Percentiles rank a stretch among this genome's conserved stretches.
These are phyloP conservation scores for Drosophila koepferae DNA, from an alignment of 2,888 invertebrate species.

Conservation along the genomic window DNA sequence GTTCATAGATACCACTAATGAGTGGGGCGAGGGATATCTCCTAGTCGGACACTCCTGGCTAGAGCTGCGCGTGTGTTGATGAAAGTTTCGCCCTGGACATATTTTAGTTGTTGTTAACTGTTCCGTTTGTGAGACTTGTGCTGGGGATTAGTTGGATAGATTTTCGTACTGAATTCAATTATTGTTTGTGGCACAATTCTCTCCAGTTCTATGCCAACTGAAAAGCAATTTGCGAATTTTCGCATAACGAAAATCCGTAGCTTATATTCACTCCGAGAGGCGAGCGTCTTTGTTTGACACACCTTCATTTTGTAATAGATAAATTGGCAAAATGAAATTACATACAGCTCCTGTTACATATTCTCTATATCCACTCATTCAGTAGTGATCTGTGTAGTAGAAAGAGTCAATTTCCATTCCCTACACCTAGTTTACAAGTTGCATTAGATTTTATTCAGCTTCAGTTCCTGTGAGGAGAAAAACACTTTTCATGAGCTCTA, in stretches of 20 bases:
- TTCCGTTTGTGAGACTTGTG: conserved; percentile 35
- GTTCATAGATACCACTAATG: no score
- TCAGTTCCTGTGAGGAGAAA: background rate
- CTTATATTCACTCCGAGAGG: conserved; percentile 28
- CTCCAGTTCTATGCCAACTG: conserved; percentile 24
- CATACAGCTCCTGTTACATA: background rate
- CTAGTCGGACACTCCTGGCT: background rate
- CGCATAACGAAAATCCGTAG: conserved; percentile 13
- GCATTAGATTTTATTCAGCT: background rate
- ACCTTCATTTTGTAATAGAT: background rate
- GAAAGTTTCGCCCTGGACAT: conserved; percentile 38
- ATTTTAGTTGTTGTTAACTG: conserved; percentile 33
- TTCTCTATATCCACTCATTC: background rate
- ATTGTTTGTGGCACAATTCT: conserved; percentile 41
- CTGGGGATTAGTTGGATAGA: conserved; percentile 43
- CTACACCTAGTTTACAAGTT: background rate
- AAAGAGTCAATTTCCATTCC: background rate
- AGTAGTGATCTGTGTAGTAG: background rate
- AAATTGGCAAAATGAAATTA: background rate
- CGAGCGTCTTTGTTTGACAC: conserved; percentile 25
- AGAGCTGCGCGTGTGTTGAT: conserved; percentile 4
- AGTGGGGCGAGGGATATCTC: background rate
- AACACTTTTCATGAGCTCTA: background rate
- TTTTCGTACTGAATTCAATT: conserved; percentile 64
- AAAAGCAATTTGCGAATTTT: conserved; percentile 54